Evolutionary conservation across 1,140 invertebrate species (phyloP).

Genomic region (Sinonovacula constricta): DNA sequence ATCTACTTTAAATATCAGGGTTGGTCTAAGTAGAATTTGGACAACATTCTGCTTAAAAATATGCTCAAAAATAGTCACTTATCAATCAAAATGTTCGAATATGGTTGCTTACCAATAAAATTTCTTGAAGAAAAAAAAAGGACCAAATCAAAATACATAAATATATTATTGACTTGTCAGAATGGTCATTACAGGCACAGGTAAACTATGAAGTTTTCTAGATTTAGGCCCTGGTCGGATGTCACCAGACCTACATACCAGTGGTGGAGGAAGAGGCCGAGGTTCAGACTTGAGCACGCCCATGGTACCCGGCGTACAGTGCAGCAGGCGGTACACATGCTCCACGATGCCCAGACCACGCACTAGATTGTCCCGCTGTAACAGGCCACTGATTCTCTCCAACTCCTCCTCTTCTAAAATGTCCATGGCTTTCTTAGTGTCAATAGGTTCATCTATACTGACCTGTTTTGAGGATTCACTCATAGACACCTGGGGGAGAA

Average conservation of each 20-base stretch:
- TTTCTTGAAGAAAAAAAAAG: not conserved
- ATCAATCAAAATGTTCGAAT: too few relatives aligned
- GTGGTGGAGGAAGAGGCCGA: slow-evolving; percentile 59
- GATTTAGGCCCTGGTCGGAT: not conserved
- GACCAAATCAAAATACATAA: not conserved
- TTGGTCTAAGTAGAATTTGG: too few relatives aligned
- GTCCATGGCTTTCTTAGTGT: slow-evolving; percentile 75
- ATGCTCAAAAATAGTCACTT: too few relatives aligned
- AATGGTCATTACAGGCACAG: slow-evolving; percentile 1
- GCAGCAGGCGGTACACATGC: slow-evolving; percentile 76
- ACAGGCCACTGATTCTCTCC: slow-evolving; percentile 75
- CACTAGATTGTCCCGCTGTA: slow-evolving; percentile 78
- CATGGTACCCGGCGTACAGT: slow-evolving; percentile 76
- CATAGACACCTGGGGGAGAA: slow-evolving; percentile 25
- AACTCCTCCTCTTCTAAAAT: slow-evolving; percentile 78
- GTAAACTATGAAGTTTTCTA: too few relatives aligned
- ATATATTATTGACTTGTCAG: not conserved
- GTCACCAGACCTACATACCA: slow-evolving; percentile 53
- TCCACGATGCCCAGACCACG: slow-evolving; percentile 77
- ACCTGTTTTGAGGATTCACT: slow-evolving; percentile 51
- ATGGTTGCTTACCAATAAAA: too few relatives aligned
- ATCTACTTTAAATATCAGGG: too few relatives aligned
- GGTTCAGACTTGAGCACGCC: slow-evolving; percentile 67
- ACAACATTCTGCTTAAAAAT: too few relatives aligned
- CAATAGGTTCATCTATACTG: slow-evolving; percentile 62